phyloP scores from a whole-genome alignment of 1,140 invertebrate genomes.

The Chironomus striatipennis region DNA sequence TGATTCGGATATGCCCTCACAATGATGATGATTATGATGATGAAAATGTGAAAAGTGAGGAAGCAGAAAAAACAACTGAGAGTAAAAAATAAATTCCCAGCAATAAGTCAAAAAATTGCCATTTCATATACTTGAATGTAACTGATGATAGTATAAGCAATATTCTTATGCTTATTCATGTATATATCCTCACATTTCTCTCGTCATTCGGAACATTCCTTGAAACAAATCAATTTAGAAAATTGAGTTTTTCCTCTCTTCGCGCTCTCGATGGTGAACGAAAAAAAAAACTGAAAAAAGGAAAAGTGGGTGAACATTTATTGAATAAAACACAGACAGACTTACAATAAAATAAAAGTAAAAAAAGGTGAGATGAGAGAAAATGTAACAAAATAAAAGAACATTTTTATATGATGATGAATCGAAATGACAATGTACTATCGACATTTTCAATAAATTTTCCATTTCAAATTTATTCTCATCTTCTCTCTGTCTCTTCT shows the following conservation, averaged over 20 bases:
- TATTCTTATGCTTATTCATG: neutral
- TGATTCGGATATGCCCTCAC: too few relatives aligned
- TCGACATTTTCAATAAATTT: slow-evolving; percentile 2
- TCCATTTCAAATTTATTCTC: slow-evolving; percentile 3
- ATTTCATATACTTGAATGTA: neutral
- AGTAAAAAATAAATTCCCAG: neutral
- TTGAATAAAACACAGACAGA: too few relatives aligned
- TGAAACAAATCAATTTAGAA: slow-evolving; percentile 15
- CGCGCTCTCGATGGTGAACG: neutral
- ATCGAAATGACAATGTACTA: neutral
- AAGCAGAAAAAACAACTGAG: neutral
- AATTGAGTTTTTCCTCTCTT: slow-evolving; percentile 17
- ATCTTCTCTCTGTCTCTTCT: too few relatives aligned
- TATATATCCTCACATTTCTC: neutral
- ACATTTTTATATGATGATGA: neutral
- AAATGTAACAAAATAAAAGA: too few relatives aligned
- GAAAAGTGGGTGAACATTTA: too few relatives aligned
- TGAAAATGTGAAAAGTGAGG: neutral
- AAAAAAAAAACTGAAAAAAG: too few relatives aligned
- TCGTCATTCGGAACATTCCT: neutral
- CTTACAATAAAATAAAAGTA: too few relatives aligned
- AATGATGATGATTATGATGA: neutral
- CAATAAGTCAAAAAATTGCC: slow-evolving; percentile 20
- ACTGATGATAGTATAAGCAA: too few relatives aligned
- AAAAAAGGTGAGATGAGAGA: too few relatives aligned